These are phyloP conservation scores for Astropecten irregularis DNA, from an alignment of 53 echinoderm and acorn worm species.

Conservation along the genomic window DNA sequence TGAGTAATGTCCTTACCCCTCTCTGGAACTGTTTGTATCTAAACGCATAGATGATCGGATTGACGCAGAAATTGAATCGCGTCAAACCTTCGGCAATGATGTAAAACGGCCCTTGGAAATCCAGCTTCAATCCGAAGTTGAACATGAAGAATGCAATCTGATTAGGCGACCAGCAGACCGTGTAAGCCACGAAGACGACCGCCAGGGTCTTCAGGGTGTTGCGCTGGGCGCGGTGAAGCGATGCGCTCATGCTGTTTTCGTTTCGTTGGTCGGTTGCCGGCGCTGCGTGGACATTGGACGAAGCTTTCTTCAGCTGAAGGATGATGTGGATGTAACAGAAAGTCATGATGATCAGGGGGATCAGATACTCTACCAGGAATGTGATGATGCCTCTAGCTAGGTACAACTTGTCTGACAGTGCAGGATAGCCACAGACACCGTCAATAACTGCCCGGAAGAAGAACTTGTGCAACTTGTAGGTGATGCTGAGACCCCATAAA, in stretches of 20 bases:
- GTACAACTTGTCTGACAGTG: neutral
- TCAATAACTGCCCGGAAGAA: neutral
- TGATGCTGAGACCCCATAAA: conserved; percentile 67
- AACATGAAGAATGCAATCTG: conserved; percentile 16
- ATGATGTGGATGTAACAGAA: conserved; percentile 64
- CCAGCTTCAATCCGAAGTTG: conserved; percentile 16
- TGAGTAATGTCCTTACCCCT: neutral
- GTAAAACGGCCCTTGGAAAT: conserved; percentile 6
- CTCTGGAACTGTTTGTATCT: conserved; percentile 49
- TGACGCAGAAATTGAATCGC: conserved; percentile 8
- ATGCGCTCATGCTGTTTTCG: conserved; percentile 12
- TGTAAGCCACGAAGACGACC: conserved; percentile 34
- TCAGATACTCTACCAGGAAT: conserved; percentile 70
- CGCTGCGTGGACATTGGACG: neutral
- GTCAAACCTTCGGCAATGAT: conserved; percentile 2
- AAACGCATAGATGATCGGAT: conserved; percentile 46
- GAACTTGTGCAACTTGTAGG: neutral
- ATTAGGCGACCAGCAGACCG: conserved; percentile 52
- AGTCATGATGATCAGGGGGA: conserved; percentile 75
- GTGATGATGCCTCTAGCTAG: conserved; percentile 32
- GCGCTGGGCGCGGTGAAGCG: conserved; percentile 2
- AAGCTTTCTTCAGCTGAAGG: conserved; percentile 45
- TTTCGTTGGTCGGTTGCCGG: neutral
- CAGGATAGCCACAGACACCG: neutral
- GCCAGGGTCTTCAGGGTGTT: conserved; percentile 49